A percentile compares a stretch with the other conserved stretches of the same genome.
phyloP scores from a whole-genome alignment of 2,888 invertebrate genomes.

The Rotaria socialis region DNA sequence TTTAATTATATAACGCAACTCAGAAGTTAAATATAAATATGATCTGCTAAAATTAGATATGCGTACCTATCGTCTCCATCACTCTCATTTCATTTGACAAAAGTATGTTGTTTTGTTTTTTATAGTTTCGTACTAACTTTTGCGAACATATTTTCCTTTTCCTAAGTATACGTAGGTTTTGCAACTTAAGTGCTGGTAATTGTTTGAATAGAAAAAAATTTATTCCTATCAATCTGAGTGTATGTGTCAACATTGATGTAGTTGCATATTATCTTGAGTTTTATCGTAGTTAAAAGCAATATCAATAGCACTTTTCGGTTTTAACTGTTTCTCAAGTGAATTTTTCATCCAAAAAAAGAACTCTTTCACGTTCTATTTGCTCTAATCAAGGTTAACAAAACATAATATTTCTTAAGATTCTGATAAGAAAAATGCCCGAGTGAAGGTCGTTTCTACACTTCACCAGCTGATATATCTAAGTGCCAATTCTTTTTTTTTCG shows the following conservation, averaged over 20 bases:
- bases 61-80: too few relatives aligned
- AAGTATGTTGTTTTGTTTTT: too few relatives aligned
- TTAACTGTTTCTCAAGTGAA: background rate
- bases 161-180: background rate
- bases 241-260: background rate
- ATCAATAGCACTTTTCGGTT: background rate
- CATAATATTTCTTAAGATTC: background rate
- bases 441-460: background rate
- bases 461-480: background rate
- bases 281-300: background rate
- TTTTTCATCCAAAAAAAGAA: background rate
- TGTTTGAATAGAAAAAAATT: background rate
- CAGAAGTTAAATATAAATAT: too few relatives aligned
- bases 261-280: background rate
- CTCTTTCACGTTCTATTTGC: background rate
- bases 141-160: too few relatives aligned
- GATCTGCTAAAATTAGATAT: too few relatives aligned
- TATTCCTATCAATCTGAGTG: background rate
- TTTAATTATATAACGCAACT: too few relatives aligned
- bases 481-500: background rate
- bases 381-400: background rate
- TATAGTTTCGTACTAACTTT: too few relatives aligned
- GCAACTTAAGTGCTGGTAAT: background rate
- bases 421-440: background rate
- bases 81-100: too few relatives aligned